These are phyloP conservation scores for Lepidotrigona ventralis DNA, from an alignment of 1,140 invertebrate species.

Conservation along the genomic window DNA sequence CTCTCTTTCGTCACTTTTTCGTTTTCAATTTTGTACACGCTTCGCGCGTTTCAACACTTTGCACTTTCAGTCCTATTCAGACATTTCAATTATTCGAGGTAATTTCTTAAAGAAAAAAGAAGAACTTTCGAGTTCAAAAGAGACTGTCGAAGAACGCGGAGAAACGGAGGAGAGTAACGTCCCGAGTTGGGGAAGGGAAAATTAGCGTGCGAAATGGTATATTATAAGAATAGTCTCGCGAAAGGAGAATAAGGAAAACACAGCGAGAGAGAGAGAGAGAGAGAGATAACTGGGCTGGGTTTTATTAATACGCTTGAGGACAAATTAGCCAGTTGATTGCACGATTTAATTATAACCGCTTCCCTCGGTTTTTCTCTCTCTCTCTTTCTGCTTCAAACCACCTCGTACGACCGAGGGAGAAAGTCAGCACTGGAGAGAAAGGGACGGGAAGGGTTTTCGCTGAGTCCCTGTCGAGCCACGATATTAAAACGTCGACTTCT, in stretches of 20 bases:
- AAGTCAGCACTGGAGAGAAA: constrained; percentile 30
- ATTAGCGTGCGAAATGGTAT: constrained; percentile 47
- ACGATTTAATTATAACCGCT: constrained; percentile 77
- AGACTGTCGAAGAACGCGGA: constrained; percentile 1
- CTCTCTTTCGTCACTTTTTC: not conserved
- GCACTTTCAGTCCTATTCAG: no score
- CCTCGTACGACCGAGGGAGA: constrained; percentile 21
- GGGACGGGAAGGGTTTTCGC: constrained; percentile 54
- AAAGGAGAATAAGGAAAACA: constrained; percentile 17
- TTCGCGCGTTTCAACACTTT: not conserved
- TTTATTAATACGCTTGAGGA: constrained; percentile 79
- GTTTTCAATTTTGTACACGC: not conserved
- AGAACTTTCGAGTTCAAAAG: no score
- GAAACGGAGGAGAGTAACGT: constrained; percentile 40
- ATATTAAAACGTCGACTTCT: constrained; percentile 78
- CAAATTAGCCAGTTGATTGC: constrained; percentile 78
- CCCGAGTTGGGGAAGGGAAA: constrained; percentile 27
- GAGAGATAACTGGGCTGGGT: constrained; percentile 68
- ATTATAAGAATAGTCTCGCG: constrained; percentile 58
- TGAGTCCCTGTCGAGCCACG: constrained; percentile 68
- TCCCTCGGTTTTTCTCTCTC: constrained; percentile 45
- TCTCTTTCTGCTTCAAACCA: constrained; percentile 51
- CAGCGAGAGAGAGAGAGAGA: not conserved
- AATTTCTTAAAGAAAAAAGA: no score
- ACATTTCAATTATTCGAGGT: no score